A percentile compares a stretch with the other conserved stretches of the same genome.
Evolutionary conservation across 2,113 vertebrate species (phyloP).

Genomic region (Ictidomys tridecemlineatus): DNA sequence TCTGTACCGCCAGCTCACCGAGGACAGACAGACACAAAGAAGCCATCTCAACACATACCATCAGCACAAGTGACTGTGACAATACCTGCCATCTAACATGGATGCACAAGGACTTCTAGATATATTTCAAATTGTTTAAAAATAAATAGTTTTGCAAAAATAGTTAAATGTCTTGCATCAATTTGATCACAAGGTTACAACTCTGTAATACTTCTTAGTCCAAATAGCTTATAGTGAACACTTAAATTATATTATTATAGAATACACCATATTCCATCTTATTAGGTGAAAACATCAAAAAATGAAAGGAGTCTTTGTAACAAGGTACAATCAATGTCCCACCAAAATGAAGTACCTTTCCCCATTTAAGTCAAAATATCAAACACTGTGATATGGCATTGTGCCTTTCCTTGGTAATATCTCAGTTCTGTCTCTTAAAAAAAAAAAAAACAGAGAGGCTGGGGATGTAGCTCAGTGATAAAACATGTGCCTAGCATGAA

Average conservation of each 20-base stretch:
- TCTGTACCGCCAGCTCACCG: not conserved
- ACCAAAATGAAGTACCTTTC: conserved; percentile 81
- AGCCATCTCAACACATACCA: conserved; percentile 55
- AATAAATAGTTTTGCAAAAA: conserved; percentile 83
- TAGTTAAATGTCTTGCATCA: conserved; percentile 79
- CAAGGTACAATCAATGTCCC: conserved; percentile 80
- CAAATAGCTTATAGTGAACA: conserved; percentile 80
- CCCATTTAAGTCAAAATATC: conserved; percentile 80
- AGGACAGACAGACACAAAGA: not conserved
- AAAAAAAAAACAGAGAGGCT: not conserved
- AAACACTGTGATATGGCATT: conserved; percentile 77
- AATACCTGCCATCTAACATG: conserved; percentile 69
- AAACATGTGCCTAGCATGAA: too few relatives aligned
- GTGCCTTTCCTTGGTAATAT: conserved; percentile 85
- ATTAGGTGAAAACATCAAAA: conserved; percentile 81
- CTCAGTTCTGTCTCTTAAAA: conserved; percentile 78
- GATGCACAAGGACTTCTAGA: conserved; percentile 71
- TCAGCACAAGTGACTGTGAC: conserved; percentile 60
- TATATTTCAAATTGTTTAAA: conserved; percentile 80
- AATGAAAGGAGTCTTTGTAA: conserved; percentile 81
- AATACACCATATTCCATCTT: conserved; percentile 64
- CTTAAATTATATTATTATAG: conserved; percentile 80
- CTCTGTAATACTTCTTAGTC: conserved; percentile 77
- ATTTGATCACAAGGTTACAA: conserved; percentile 77
- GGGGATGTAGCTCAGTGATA: too few relatives aligned